These are phyloP conservation scores for Cyanoderma ruficeps DNA, from an alignment of 2,113 vertebrate species.

Conservation along the genomic window DNA sequence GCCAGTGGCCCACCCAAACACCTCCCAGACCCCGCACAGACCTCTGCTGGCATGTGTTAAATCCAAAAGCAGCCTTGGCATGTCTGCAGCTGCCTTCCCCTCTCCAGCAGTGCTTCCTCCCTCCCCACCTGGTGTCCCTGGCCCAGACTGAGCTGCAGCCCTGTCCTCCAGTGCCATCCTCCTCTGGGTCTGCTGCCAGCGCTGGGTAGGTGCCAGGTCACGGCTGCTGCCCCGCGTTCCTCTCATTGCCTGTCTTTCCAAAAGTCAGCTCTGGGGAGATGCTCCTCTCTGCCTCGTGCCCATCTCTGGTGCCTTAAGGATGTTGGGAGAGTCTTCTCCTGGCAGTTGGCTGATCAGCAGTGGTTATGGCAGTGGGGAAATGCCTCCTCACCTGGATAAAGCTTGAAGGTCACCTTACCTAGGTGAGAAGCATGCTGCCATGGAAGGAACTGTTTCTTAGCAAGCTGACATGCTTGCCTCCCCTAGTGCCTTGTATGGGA, in stretches of 20 bases:
- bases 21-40: fast-evolving
- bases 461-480: fast-evolving
- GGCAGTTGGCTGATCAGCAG: not conserved
- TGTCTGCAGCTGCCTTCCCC: constrained; percentile 21
- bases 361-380: not conserved
- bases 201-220: not conserved
- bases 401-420: not conserved
- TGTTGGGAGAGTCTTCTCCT: not conserved
- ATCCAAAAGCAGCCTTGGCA: not conserved
- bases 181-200: not conserved
- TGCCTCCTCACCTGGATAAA: not conserved
- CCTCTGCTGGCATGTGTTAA: not conserved
- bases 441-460: not conserved
- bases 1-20: not conserved
- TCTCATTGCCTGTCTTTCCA: not conserved
- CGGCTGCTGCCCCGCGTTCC: not conserved
- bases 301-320: fast-evolving
- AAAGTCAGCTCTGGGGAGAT: not conserved
- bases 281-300: not conserved
- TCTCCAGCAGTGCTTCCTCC: not conserved
- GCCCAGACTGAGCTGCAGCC: not conserved
- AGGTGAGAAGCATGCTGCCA: fast-evolving
- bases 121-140: not conserved
- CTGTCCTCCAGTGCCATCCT: not conserved
- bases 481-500: not conserved